phyloP scores from a whole-genome alignment of 1,140 invertebrate genomes.

The Cataglyphis hispanica region DNA sequence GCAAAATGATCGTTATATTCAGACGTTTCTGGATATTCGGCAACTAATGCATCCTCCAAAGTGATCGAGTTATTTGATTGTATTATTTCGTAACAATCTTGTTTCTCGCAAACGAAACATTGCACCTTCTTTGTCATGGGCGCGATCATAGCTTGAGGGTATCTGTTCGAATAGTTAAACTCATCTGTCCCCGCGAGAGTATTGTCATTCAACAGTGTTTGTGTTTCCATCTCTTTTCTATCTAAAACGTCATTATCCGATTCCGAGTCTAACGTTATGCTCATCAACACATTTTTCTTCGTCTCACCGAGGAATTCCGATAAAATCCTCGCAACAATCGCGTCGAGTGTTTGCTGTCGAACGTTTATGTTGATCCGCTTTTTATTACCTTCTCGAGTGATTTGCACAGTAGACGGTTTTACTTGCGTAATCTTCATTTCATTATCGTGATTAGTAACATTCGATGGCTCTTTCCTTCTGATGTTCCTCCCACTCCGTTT shows the following conservation, averaged over 20 bases:
- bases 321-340: constrained; percentile 62
- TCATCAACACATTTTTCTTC: constrained; percentile 57
- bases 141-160: neutral
- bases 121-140: neutral
- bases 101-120: constrained; percentile 15
- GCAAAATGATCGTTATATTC: neutral
- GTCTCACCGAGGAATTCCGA: constrained; percentile 60
- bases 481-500: neutral
- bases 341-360: constrained; percentile 63
- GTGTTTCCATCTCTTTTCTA: neutral
- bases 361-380: constrained; percentile 44
- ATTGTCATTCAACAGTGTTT: constrained; percentile 1
- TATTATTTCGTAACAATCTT: constrained; percentile 33
- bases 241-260: constrained; percentile 1
- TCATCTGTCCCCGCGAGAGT: neutral
- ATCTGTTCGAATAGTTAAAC: neutral
- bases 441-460: neutral
- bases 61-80: neutral
- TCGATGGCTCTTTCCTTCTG: neutral
- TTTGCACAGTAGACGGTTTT: constrained; percentile 28
- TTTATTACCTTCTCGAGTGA: constrained; percentile 6
- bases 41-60: constrained; percentile 8
- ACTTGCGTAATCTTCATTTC: constrained; percentile 55
- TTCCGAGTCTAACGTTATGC: constrained; percentile 49
- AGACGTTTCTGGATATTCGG: constrained; percentile 28